These are phyloP conservation scores for Lathamus discolor DNA, from an alignment of 2,113 vertebrate genomes.

Conservation along the genomic window DNA sequence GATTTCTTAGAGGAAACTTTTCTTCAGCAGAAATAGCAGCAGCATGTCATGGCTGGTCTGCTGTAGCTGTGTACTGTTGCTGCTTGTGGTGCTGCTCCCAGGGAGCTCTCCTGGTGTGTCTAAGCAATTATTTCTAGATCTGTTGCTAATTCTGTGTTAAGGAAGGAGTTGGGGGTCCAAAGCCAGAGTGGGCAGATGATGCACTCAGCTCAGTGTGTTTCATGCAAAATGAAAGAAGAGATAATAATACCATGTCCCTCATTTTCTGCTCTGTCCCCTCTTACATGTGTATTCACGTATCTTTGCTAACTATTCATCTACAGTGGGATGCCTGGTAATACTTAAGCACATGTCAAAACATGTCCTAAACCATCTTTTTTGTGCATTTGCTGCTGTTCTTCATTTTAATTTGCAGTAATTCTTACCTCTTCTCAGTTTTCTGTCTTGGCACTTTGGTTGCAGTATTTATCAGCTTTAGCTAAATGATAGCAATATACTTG, in stretches of 20 bases:
- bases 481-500: background rate
- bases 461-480: constrained; percentile 20
- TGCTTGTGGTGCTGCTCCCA: background rate
- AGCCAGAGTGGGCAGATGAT: background rate
- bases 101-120: background rate
- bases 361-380: background rate
- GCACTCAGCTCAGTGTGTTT: background rate
- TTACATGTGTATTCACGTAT: background rate
- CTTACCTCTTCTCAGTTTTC: background rate
- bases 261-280: background rate
- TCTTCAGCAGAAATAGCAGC: constrained; percentile 41
- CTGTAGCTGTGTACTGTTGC: background rate
- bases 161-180: background rate
- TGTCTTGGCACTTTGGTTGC: background rate
- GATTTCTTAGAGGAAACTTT: constrained; percentile 38
- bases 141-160: background rate
- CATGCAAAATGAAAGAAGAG: background rate
- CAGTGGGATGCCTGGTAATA: background rate
- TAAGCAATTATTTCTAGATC: constrained; percentile 2
- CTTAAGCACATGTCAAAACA: background rate
- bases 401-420: background rate
- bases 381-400: background rate
- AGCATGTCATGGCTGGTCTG: constrained; percentile 16
- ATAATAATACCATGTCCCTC: background rate
- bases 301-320: background rate